Evolutionary conservation across 2,797 vertebrate genomes (phyloP).

Genomic region (Dicrostonyx torquatus): DNA sequence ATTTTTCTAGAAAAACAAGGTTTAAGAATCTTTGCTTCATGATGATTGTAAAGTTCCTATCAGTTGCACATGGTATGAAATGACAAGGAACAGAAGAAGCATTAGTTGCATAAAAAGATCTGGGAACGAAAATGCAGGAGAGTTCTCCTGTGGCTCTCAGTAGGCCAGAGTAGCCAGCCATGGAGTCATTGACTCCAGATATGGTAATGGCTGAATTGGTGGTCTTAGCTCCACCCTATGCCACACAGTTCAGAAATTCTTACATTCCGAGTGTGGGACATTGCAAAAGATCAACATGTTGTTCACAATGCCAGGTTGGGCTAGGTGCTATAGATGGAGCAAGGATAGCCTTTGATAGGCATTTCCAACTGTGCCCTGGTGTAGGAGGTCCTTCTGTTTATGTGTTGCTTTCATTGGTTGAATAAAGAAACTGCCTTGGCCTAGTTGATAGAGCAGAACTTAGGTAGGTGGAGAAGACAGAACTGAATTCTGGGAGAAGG

Average conservation of each 20-base stretch:
- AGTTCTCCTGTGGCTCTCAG: too few relatives aligned
- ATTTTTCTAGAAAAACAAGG: background rate
- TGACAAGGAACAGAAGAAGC: background rate
- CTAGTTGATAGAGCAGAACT: too few relatives aligned
- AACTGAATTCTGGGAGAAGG: too few relatives aligned
- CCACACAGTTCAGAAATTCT: background rate
- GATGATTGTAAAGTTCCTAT: background rate
- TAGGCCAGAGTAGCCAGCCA: background rate
- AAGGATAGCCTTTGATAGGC: background rate
- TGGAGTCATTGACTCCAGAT: background rate
- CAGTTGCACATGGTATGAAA: background rate
- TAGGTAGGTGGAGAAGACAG: too few relatives aligned
- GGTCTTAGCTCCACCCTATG: background rate
- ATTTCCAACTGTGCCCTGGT: too few relatives aligned
- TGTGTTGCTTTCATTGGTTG: too few relatives aligned
- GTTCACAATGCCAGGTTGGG: background rate
- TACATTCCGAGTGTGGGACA: background rate
- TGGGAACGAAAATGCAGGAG: background rate
- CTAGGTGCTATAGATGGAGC: background rate
- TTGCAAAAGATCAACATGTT: background rate
- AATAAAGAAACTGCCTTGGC: too few relatives aligned
- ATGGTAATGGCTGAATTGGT: background rate
- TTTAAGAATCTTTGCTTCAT: background rate
- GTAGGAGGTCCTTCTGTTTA: too few relatives aligned
- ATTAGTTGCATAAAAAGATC: background rate